These are phyloP conservation scores for Dione vanillae DNA, from an alignment of 2,888 invertebrate genomes.

Conservation along the genomic window DNA sequence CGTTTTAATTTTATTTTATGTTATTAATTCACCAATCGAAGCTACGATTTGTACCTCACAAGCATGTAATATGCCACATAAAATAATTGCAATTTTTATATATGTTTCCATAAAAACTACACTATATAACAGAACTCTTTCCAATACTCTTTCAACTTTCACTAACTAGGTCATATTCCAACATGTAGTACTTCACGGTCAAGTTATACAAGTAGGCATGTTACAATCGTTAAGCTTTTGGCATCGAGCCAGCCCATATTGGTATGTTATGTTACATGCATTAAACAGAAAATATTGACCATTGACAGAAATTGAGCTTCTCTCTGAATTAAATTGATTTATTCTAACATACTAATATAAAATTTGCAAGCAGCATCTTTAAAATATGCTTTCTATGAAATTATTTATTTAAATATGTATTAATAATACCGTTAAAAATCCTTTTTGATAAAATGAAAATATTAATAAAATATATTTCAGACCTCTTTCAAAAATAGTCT, in stretches of 20 bases:
- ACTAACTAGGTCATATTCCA: slow-evolving; percentile 7
- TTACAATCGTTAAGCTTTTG: slow-evolving; percentile 22
- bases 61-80: background rate
- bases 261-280: slow-evolving; percentile 14
- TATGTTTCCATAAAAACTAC: background rate
- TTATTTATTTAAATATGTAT: no score
- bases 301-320: background rate
- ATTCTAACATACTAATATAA: background rate
- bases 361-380: no score
- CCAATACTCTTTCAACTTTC: slow-evolving; percentile 8
- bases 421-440: no score
- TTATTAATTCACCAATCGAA: no score
- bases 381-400: no score
- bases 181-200: slow-evolving; percentile 23
- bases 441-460: no score
- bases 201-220: slow-evolving; percentile 14
- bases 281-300: slow-evolving; percentile 27
- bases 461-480: no score
- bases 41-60: no score
- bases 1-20: no score
- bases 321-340: background rate
- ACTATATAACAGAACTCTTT: background rate
- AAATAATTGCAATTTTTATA: background rate
- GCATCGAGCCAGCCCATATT: slow-evolving; percentile 23
- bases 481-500: no score